Base-by-base conservation (phyloP, 2,888 invertebrate genomes). In the Geotrupes spiniger region DNA sequence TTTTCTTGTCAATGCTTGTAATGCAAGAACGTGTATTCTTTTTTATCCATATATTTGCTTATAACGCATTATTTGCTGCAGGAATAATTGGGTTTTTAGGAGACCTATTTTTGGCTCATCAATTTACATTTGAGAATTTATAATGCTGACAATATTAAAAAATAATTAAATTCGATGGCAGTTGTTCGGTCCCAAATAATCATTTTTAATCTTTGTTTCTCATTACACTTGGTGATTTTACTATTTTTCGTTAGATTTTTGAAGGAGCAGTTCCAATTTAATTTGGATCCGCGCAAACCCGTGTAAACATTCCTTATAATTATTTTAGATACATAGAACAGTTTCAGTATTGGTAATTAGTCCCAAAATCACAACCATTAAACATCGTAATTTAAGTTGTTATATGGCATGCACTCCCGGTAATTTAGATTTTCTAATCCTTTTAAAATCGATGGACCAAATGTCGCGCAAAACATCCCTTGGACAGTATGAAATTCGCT, bases 101-200 rank as follows among this genome's bases (percentile, higher is more conserved):
- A 37, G 41, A 42, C 11, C 27, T 31, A 4, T 21, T 46, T 46
- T 42, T 8, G 46, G 46, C 28, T 70, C 71, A 43, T 69, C 69
- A 4, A 65, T 63, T 58, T 71, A 69, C 21, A 67, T 66, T 50
- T 71, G 63, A n/a, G 66, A 62, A 43, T 69, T 66, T n/a, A 68
- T 68, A 53, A 69, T 69, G 17, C 75, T 69, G 4, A 76, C 72
- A 38, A 71, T 65, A 63, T 82, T 78, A 66, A 89, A 83, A 66
- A 85, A 86, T n/a, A 68, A 87, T 85, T 56, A 89, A 72, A 58
- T 79, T 83, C 1, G 86, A 79, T 15, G 89, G 89, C 51, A 89
- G n/a, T n/a, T n/a, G n/a, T n/a, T n/a, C n/a, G n/a, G n/a, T n/a
- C n/a, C n/a, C n/a, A n/a, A n/a, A n/a, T n/a, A n/a, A n/a, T 54